Conservation (phyloP, 2,797 vertebrate species). For the Lacerta agilis region DNA sequence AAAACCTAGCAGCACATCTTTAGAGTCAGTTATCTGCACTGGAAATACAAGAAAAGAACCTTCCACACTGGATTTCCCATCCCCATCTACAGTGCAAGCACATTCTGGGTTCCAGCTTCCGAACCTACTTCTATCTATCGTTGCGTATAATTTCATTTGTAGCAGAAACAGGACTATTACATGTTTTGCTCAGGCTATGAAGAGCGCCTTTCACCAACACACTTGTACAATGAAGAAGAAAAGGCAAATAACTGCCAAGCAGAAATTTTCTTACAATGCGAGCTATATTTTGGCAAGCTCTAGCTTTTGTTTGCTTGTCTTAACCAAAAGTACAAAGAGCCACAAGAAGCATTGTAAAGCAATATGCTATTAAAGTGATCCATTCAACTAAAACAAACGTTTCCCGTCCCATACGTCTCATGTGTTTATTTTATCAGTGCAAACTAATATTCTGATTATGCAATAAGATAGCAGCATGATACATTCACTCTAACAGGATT, state of each 20-base stretch:
- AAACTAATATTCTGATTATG: constrained; percentile 4
- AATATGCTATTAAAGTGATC: background rate
- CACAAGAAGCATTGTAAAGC: background rate
- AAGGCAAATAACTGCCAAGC: background rate
- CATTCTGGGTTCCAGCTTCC: background rate
- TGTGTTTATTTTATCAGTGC: background rate
- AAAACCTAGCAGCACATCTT: too few species aligned
- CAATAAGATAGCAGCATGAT: background rate
- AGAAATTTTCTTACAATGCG: background rate
- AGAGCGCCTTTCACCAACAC: background rate
- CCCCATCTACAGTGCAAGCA: background rate
- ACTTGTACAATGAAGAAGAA: background rate
- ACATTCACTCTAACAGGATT: background rate
- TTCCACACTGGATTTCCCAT: background rate
- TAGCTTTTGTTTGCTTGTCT: background rate
- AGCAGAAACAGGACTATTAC: background rate
- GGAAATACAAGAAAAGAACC: background rate
- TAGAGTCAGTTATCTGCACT: background rate
- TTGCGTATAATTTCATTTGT: background rate
- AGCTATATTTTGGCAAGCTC: background rate
- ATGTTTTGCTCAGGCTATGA: background rate
- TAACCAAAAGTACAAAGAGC: background rate
- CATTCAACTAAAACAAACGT: constrained; percentile 11
- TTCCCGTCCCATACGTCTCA: constrained; percentile 6
- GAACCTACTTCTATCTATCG: background rate